These are phyloP conservation scores for Etheostoma cragini DNA, from an alignment of 2,113 vertebrate species.

Conservation along the genomic window DNA sequence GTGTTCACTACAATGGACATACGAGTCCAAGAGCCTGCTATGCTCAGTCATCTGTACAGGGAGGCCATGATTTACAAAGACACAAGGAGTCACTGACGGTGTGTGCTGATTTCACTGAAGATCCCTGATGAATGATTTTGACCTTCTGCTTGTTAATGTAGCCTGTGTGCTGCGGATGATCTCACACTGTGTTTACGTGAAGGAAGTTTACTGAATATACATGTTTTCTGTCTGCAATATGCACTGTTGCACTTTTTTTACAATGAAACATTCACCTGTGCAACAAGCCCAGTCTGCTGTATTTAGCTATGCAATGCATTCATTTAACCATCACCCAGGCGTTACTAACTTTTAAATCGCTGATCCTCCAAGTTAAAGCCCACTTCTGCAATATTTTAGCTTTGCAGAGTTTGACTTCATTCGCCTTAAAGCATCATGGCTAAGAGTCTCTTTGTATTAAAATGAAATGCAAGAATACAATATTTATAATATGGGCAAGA, in stretches of 20 bases:
- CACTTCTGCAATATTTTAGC: not conserved
- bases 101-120: constrained; percentile 24
- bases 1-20: constrained; percentile 65
- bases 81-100: constrained; percentile 24
- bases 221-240: not conserved
- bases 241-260: not conserved
- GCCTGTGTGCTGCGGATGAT: not conserved
- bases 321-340: constrained; percentile 6
- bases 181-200: not conserved
- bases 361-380: not conserved
- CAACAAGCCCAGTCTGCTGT: not conserved
- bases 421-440: not conserved
- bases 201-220: not conserved
- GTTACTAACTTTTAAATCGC: constrained; percentile 1
- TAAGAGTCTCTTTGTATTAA: constrained; percentile 10
- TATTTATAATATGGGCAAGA: not conserved
- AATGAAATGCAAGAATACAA: constrained; percentile 14
- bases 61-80: constrained; percentile 40
- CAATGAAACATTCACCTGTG: not conserved
- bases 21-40: constrained; percentile 44
- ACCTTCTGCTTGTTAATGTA: constrained; percentile 44
- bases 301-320: constrained; percentile 1
- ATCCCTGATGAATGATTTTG: constrained; percentile 40
- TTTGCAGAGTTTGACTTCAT: not conserved
- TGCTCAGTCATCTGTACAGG: constrained; percentile 50